phyloP scores from a whole-genome alignment of 2,113 vertebrate genomes.

The Cheirogaleus medius region DNA sequence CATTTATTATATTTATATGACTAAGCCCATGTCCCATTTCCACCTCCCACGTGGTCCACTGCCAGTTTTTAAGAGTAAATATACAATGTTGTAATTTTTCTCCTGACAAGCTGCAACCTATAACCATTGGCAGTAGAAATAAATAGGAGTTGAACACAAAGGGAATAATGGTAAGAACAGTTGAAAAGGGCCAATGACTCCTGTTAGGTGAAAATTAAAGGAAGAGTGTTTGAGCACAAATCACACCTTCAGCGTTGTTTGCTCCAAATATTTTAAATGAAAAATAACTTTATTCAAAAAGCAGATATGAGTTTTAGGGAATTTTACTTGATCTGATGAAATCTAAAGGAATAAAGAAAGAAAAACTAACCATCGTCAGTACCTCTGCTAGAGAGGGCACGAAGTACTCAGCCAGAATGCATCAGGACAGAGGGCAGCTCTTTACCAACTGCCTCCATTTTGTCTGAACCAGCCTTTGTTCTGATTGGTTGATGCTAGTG shows the following conservation, averaged over 20 bases:
- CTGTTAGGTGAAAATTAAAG: background rate
- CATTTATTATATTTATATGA: constrained; percentile 47
- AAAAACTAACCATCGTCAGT: background rate
- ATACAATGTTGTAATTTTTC: background rate
- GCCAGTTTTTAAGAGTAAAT: constrained; percentile 58
- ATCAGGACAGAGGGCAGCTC: accelerated
- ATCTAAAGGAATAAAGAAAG: background rate
- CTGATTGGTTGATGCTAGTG: background rate
- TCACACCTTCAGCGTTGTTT: background rate
- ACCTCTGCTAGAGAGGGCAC: background rate
- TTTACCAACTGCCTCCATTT: background rate
- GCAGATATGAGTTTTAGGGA: background rate
- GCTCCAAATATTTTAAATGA: background rate
- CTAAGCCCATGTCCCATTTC: background rate
- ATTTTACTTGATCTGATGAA: background rate
- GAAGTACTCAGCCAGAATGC: background rate
- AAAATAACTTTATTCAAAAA: background rate
- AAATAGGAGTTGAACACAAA: constrained; percentile 25
- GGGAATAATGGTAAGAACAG: background rate
- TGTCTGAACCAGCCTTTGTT: background rate
- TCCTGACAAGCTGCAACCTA: constrained; percentile 1
- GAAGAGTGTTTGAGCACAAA: background rate
- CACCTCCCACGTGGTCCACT: constrained; percentile 21
- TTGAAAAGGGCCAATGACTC: background rate
- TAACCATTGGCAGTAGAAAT: background rate